These are phyloP conservation scores for Onychostoma macrolepis DNA, from an alignment of 2,113 vertebrate species.

Conservation along the genomic window DNA sequence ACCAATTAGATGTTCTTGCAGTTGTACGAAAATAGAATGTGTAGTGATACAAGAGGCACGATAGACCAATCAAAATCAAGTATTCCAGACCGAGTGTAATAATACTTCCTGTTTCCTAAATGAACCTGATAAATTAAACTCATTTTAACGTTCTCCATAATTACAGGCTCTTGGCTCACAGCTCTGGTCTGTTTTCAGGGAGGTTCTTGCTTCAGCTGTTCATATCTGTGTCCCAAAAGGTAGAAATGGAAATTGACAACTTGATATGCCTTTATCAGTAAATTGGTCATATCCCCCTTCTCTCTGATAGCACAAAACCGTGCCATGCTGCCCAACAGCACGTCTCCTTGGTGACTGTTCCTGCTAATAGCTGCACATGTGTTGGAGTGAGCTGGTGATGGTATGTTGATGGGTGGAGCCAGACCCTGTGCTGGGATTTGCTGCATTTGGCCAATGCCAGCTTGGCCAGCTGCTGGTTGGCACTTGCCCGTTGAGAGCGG, in stretches of 20 bases:
- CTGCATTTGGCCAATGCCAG: constrained; percentile 37
- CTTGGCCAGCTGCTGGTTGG: constrained; percentile 25
- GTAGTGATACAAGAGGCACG: neutral
- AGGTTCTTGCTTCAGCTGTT: constrained; percentile 6
- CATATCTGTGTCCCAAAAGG: constrained; percentile 24
- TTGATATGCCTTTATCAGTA: constrained; percentile 38
- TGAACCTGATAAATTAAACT: constrained; percentile 2
- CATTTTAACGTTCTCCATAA: neutral
- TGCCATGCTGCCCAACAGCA: neutral
- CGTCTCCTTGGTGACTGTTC: constrained; percentile 47
- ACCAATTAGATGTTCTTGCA: neutral
- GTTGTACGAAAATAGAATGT: neutral
- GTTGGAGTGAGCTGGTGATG: neutral
- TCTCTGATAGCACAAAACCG: neutral
- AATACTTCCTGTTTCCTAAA: constrained; percentile 7
- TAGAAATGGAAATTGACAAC: constrained; percentile 59
- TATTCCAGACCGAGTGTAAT: neutral
- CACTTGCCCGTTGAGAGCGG: constrained; percentile 38
- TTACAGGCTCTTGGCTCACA: neutral
- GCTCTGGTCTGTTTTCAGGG: constrained; percentile 10
- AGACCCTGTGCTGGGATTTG: constrained; percentile 4
- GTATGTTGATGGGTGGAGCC: constrained; percentile 26
- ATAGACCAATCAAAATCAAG: constrained; percentile 10
- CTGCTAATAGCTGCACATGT: neutral
- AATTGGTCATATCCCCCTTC: constrained; percentile 18